phyloP scores from a whole-genome alignment of 2,797 vertebrate species.

The Enteromius mattozi region DNA sequence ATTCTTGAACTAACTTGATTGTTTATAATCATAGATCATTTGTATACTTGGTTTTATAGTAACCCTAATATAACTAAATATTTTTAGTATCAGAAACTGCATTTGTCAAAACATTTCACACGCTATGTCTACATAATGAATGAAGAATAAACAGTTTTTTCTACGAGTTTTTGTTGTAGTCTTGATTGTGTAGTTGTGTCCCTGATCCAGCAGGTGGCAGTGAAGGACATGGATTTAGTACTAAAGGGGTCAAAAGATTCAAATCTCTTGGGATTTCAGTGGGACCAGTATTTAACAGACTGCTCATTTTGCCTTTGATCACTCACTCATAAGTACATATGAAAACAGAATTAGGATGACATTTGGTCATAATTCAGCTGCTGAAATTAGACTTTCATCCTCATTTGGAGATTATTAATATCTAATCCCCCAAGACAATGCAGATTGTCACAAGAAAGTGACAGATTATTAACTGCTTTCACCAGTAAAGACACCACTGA shows the following conservation, averaged over 20 bases:
- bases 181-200: neutral
- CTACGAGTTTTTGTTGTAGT: too few species aligned
- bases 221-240: neutral
- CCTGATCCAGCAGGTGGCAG: conserved; percentile 14
- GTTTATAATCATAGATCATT: neutral
- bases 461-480: conserved; percentile 33
- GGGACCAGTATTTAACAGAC: neutral
- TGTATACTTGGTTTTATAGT: neutral
- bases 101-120: neutral
- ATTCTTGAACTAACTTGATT: neutral
- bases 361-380: neutral
- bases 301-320: conserved; percentile 1
- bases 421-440: conserved; percentile 45
- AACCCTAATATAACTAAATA: neutral
- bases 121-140: neutral
- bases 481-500: neutral
- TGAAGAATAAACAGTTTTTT: too few species aligned
- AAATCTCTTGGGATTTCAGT: neutral
- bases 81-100: neutral
- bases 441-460: conserved; percentile 18
- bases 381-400: conserved; percentile 2
- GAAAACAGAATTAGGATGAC: neutral
- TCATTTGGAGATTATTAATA: conserved; percentile 22
- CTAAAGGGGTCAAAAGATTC: neutral
- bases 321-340: neutral